phyloP scores from a whole-genome alignment of 1,140 invertebrate genomes.

The Ylistrum balloti region DNA sequence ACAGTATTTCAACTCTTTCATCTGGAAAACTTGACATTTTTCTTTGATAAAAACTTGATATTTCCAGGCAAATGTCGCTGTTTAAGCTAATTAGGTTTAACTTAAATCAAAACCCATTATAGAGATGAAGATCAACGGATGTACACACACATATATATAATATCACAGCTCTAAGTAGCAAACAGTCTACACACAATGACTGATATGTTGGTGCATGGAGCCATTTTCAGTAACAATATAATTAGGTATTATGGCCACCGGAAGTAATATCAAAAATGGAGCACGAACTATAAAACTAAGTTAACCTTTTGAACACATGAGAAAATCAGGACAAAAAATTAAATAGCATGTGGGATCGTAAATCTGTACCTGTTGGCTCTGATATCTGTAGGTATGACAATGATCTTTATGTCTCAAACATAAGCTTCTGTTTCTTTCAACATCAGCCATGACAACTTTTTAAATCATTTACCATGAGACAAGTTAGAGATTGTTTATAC shows the following conservation, averaged over 20 bases:
- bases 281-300: neutral
- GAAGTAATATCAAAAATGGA: neutral
- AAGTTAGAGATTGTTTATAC: no score
- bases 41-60: slow-evolving; percentile 40
- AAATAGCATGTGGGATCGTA: no score
- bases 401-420: no score
- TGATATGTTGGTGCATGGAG: neutral
- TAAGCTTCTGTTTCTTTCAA: no score
- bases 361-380: no score
- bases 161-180: neutral
- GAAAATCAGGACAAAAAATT: neutral
- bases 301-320: neutral
- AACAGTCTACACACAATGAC: neutral
- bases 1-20: slow-evolving; percentile 39
- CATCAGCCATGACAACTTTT: no score
- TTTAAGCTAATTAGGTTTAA: slow-evolving; percentile 29
- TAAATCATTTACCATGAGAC: no score
- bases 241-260: neutral
- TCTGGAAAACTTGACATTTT: slow-evolving; percentile 35
- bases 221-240: neutral
- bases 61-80: slow-evolving; percentile 19
- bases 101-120: slow-evolving; percentile 35
- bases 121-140: neutral
- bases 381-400: no score
- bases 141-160: neutral